Evolutionary conservation across 1,140 invertebrate genomes (phyloP), one percentile per base, ranked within the genome.

Genomic region (Babylonia areolata): DNA sequence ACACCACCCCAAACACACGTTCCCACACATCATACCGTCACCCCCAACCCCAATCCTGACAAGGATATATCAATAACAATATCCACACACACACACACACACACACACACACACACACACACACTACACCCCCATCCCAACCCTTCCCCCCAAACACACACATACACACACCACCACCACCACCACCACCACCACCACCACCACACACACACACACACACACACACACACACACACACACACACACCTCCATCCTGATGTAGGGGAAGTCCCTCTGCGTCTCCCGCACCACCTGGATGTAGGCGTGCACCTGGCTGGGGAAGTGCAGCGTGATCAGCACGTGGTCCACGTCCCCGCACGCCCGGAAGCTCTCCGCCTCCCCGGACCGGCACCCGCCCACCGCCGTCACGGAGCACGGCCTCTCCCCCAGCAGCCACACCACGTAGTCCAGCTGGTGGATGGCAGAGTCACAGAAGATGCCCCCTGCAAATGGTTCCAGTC

Each of bases 401-500:
- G 42, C 82, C 2, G 33, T 17, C 28, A 84, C 17, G 31, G 64
- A 42, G 12, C 3, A 75, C 23, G 82, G 82, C 39, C 20, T 71
- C 64, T 84, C 82, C 46, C 69, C 82, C 64, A 84, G 2, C 82
- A 84, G 15, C 82, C 82, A 84, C 28, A 35, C 23, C 33, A 84
- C 82, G 31, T 84, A 84, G 37, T 84, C 82, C 82, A 84, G 82
- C 82, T 69, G 58, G 69, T 84, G 82, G 40, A 84, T 84, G 82
- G 64, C 58, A 2, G 82, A 84, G 82, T 84, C 82, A 35, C 58
- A 71, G 64, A 84, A 84, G 20, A 84, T 84, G 37, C 82, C 82
- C 1, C 82, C 82, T 84, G 35, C 33, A 46, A n/a, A 64, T 28
- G 58, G n/a, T n/a, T n/a, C n/a, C n/a, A n/a, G n/a, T n/a, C n/a